phyloP scores from a whole-genome alignment of 2,797 vertebrate genomes.

The Crossoptilon crossoptilon region DNA sequence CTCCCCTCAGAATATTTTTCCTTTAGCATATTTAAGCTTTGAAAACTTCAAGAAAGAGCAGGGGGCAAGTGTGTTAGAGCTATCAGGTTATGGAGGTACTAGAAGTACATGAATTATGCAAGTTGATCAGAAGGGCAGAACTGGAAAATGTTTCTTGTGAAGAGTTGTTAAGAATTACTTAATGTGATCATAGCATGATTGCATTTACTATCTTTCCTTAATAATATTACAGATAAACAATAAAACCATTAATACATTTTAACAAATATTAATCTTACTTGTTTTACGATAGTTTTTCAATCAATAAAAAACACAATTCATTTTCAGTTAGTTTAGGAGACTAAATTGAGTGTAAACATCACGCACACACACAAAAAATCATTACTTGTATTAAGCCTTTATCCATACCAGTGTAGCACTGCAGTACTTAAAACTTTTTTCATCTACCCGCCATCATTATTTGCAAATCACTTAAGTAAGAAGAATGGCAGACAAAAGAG shows the following conservation, averaged over 20 bases:
- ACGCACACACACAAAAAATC: neutral
- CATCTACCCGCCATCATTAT: neutral
- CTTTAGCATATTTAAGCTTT: neutral
- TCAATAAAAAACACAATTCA: neutral
- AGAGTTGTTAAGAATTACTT: neutral
- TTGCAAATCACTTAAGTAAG: slow-evolving; percentile 24
- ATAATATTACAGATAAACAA: neutral
- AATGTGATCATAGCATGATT: neutral
- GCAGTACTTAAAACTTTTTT: neutral
- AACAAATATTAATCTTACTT: neutral
- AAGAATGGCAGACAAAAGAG: neutral
- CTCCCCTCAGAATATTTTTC: neutral
- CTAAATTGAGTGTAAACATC: slow-evolving; percentile 21
- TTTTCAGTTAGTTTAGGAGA: slow-evolving; percentile 24
- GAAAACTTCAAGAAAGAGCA: neutral
- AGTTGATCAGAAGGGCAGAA: neutral
- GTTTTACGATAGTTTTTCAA: neutral
- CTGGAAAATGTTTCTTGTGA: neutral
- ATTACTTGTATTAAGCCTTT: slow-evolving; percentile 23
- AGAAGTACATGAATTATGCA: neutral
- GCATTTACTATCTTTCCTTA: neutral
- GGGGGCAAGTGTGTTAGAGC: neutral
- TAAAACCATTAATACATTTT: neutral
- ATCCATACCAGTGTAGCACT: neutral
- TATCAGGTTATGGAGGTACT: neutral